Conservation (phyloP, 2,113 vertebrate species). For the Grammomys surdaster region DNA sequence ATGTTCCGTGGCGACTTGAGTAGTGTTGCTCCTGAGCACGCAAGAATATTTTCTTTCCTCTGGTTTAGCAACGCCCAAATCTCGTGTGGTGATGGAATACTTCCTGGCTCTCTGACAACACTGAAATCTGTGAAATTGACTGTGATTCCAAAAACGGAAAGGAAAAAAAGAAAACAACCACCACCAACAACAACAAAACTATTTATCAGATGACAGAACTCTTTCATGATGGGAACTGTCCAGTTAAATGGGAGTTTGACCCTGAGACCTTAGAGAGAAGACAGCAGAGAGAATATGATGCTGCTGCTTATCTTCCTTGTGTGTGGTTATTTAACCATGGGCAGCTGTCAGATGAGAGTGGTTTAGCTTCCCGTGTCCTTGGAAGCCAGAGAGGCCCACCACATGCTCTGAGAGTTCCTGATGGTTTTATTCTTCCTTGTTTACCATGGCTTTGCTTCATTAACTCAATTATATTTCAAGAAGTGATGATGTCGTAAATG, state of each 20-base stretch:
- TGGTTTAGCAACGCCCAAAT: not conserved
- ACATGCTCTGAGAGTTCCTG: not conserved
- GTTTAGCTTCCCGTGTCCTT: not conserved
- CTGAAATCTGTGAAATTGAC: conserved; percentile 19
- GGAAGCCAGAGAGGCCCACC: not conserved
- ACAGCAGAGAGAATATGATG: not conserved
- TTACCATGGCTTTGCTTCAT: not conserved
- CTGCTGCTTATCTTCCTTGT: not conserved
- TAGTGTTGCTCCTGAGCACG: not conserved
- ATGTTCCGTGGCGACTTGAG: not conserved
- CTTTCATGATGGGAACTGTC: conserved; percentile 14
- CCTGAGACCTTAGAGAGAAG: not conserved
- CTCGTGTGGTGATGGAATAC: conserved; percentile 9
- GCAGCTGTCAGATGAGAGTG: not conserved
- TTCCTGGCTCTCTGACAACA: conserved; percentile 7
- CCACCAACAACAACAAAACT: not conserved
- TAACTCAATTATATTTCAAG: conserved; percentile 19
- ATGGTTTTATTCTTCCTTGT: not conserved
- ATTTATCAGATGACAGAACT: conserved; percentile 38
- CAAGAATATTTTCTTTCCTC: conserved; percentile 14
- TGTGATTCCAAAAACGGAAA: not conserved
- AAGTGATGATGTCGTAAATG: conserved; percentile 27
- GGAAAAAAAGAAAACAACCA: too few species aligned
- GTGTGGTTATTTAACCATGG: not conserved
- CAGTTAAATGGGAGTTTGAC: conserved; percentile 30